These are phyloP conservation scores for Acanthochromis polyacanthus DNA, from an alignment of 2,113 vertebrate genomes.

Conservation along the genomic window DNA sequence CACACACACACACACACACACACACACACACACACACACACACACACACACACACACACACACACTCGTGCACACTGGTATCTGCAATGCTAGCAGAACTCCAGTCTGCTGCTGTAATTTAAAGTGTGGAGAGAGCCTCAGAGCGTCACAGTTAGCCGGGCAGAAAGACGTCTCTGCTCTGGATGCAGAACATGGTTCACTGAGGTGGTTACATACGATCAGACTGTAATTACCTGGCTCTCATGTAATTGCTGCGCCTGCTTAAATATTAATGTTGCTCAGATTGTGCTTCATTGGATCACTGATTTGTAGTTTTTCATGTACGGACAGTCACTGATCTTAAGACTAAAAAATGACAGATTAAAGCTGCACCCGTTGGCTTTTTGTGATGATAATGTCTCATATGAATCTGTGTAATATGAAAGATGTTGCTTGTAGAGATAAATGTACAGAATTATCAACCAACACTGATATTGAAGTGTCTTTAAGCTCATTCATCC, in stretches of 20 bases:
- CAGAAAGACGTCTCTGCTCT: constrained; percentile 25
- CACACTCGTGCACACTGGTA: background rate
- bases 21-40: background rate
- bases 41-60: background rate
- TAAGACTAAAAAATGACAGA: background rate
- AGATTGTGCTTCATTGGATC: constrained; percentile 41
- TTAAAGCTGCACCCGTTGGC: background rate
- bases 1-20: background rate
- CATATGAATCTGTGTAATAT: too few relatives aligned
- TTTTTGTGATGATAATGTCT: background rate
- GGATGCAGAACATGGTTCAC: constrained; percentile 4
- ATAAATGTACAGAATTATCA: too few relatives aligned
- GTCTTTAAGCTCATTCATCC: too few relatives aligned
- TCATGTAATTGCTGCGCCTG: constrained; percentile 40
- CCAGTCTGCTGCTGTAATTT: constrained; percentile 1
- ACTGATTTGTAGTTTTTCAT: constrained; percentile 44
- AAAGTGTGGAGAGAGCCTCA: background rate
- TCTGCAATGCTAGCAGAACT: constrained; percentile 5
- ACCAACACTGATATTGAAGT: too few relatives aligned
- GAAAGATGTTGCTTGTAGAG: too few relatives aligned
- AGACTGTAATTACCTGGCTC: constrained; percentile 49
- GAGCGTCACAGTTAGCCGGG: constrained; percentile 20
- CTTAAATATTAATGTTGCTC: constrained; percentile 39
- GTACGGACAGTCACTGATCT: background rate
- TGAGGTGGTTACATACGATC: constrained; percentile 49